These are phyloP conservation scores for Monopis laevigella DNA, from an alignment of 2,888 invertebrate genomes.

Conservation along the genomic window DNA sequence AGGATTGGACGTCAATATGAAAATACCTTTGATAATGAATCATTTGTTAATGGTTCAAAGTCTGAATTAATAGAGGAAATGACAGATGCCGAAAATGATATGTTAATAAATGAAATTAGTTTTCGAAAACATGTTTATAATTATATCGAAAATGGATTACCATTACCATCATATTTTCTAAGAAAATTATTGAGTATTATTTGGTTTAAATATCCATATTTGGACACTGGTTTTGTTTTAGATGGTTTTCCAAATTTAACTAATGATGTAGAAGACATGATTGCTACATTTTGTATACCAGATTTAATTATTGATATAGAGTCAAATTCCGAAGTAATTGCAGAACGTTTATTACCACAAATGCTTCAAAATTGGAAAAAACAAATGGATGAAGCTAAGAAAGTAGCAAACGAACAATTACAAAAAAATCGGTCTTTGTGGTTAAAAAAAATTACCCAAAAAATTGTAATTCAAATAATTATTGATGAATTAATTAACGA, in stretches of 20 bases:
- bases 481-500: slow-evolving; percentile 37
- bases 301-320: slow-evolving; percentile 66
- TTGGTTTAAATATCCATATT: slow-evolving; percentile 64
- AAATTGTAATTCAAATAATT: slow-evolving; percentile 35
- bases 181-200: slow-evolving; percentile 47
- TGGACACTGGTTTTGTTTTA: slow-evolving; percentile 60
- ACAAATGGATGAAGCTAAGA: slow-evolving; percentile 42
- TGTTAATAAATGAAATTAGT: slow-evolving; percentile 44
- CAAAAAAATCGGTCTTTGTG: slow-evolving; percentile 31
- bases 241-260: slow-evolving; percentile 70
- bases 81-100: slow-evolving; percentile 39
- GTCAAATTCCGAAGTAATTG: slow-evolving; percentile 32
- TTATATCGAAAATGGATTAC: slow-evolving; percentile 57
- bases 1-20: slow-evolving; percentile 50
- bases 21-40: slow-evolving; percentile 47
- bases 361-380: slow-evolving; percentile 46
- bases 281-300: slow-evolving; percentile 58
- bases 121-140: slow-evolving; percentile 40
- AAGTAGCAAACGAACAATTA: slow-evolving; percentile 28
- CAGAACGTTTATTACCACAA: slow-evolving; percentile 34
- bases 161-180: slow-evolving; percentile 49
- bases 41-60: slow-evolving; percentile 25
- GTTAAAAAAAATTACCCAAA: slow-evolving; percentile 35
- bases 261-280: slow-evolving; percentile 63
- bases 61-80: slow-evolving; percentile 37